Evolutionary conservation across 2,113 vertebrate species (phyloP).

Genomic region (Hemibates koningsi): DNA sequence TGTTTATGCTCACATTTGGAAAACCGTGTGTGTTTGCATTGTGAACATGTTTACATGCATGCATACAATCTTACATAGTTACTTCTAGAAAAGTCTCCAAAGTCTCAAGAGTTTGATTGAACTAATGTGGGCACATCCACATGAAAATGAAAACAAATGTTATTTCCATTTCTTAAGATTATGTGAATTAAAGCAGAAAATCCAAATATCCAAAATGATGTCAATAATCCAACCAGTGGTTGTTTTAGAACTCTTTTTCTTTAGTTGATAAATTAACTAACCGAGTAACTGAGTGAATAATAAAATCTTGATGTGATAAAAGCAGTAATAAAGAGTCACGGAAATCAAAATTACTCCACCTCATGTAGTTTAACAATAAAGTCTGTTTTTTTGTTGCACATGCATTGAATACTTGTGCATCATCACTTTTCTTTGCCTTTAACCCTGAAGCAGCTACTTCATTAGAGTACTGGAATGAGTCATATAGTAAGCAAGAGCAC

Average conservation of each 20-base stretch:
- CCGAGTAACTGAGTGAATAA: not conserved
- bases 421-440: not conserved
- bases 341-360: not conserved
- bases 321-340: not conserved
- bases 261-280: not conserved
- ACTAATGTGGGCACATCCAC: not conserved
- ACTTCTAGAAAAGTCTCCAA: not conserved
- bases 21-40: not conserved
- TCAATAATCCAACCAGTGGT: not conserved
- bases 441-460: not conserved
- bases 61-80: not conserved
- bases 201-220: not conserved
- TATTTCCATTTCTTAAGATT: not conserved
- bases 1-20: not conserved
- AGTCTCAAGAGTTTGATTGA: not conserved
- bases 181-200: not conserved
- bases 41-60: not conserved
- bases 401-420: not conserved
- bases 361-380: not conserved
- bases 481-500: not conserved
- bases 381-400: not conserved
- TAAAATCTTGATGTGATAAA: not conserved
- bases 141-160: not conserved
- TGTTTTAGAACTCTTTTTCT: not conserved
- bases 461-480: conserved; percentile 4